These are phyloP conservation scores for Agriopis marginaria DNA, from an alignment of 2,888 invertebrate species.

Conservation along the genomic window DNA sequence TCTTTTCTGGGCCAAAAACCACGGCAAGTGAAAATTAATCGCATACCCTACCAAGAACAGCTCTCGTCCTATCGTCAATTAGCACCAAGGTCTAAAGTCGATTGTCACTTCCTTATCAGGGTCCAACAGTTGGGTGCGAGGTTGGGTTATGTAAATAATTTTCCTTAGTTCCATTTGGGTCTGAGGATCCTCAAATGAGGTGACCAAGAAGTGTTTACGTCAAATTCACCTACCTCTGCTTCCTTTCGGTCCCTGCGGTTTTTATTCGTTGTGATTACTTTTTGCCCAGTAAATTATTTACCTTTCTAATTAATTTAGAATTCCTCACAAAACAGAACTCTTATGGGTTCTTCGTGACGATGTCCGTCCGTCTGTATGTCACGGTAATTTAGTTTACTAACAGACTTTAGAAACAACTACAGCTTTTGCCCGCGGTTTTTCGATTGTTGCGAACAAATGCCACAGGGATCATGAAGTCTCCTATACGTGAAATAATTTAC, in stretches of 20 bases:
- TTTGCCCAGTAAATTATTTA: not conserved
- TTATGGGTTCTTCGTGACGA: too few relatives aligned
- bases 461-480: too few relatives aligned
- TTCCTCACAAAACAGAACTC: too few relatives aligned
- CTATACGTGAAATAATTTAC: too few relatives aligned
- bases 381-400: too few relatives aligned
- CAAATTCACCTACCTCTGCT: not conserved
- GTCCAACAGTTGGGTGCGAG: slow-evolving; percentile 17
- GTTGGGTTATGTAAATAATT: slow-evolving; percentile 21
- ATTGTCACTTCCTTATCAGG: slow-evolving; percentile 31
- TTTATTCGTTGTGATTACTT: not conserved
- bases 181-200: slow-evolving; percentile 2
- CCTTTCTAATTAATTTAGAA: too few relatives aligned
- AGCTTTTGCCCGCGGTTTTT: too few relatives aligned
- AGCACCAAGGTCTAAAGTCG: slow-evolving; percentile 22
- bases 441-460: too few relatives aligned
- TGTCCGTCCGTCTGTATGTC: too few relatives aligned
- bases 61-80: slow-evolving; percentile 10
- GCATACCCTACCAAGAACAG: not conserved
- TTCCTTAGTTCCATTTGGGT: slow-evolving; percentile 8
- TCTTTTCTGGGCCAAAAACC: not conserved
- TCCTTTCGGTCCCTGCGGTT: not conserved
- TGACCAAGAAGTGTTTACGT: not conserved
- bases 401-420: too few relatives aligned
- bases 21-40: not conserved